These are phyloP conservation scores for Cochlearius cochlearius DNA, from an alignment of 2,113 vertebrate genomes.

Conservation along the genomic window DNA sequence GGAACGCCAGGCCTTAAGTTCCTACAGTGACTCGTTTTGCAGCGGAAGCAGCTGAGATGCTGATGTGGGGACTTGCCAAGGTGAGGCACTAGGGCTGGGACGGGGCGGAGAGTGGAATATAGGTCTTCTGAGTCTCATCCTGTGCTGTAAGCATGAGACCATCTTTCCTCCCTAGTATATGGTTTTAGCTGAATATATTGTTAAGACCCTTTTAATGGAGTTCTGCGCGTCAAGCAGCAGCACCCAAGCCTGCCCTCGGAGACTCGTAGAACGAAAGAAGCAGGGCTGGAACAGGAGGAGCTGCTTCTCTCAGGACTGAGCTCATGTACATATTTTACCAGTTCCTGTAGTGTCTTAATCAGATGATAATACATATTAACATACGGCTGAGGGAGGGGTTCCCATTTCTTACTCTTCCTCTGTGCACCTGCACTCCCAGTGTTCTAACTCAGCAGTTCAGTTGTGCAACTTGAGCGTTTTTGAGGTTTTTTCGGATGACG, in stretches of 20 bases:
- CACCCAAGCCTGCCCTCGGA: slow-evolving; percentile 50
- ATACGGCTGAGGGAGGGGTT: slow-evolving; percentile 15
- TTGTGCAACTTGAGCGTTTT: background rate
- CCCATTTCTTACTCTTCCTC: background rate
- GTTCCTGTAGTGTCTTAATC: background rate
- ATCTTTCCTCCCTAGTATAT: background rate
- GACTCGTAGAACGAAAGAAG: background rate
- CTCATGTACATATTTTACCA: background rate
- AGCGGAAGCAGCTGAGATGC: background rate
- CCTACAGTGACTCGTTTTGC: background rate
- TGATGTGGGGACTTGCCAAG: background rate
- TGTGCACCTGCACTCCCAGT: background rate
- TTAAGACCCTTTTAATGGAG: background rate
- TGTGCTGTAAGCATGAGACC: background rate
- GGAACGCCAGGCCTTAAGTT: fast-evolving
- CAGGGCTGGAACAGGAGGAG: slow-evolving; percentile 47
- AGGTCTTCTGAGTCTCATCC: background rate
- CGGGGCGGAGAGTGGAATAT: background rate
- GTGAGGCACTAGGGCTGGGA: background rate
- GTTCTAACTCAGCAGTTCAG: background rate
- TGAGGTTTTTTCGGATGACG: background rate
- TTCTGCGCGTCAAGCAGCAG: background rate
- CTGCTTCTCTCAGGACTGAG: slow-evolving; percentile 20
- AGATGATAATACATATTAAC: background rate
- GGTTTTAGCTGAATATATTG: fast-evolving